These are phyloP conservation scores for Chrysotoxum bicinctum DNA, from an alignment of 2,888 invertebrate species.

Conservation along the genomic window DNA sequence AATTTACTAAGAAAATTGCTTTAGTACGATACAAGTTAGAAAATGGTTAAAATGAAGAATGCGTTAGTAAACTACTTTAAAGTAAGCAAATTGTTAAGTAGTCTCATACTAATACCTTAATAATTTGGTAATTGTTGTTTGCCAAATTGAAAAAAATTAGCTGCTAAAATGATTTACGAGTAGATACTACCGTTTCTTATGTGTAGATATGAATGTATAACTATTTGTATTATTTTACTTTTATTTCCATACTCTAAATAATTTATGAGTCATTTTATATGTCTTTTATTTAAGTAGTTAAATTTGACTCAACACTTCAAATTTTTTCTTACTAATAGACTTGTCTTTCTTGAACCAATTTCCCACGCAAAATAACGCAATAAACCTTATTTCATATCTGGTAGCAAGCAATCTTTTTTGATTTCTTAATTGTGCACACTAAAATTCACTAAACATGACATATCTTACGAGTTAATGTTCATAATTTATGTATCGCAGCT, in stretches of 20 bases:
- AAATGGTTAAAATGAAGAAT: no score
- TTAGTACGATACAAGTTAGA: no score
- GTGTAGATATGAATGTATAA: no score
- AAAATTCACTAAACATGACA: background rate
- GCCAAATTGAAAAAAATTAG: no score
- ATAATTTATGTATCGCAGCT: background rate
- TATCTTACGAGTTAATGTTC: background rate
- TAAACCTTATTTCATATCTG: background rate
- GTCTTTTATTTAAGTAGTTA: background rate
- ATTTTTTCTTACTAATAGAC: background rate
- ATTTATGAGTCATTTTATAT: constrained; percentile 5
- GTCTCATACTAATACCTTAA: no score
- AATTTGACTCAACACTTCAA: background rate
- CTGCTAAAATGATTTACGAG: no score
- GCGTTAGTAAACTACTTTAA: no score
- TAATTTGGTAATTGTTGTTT: no score
- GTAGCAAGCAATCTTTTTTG: constrained; percentile 1
- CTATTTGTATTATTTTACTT: background rate
- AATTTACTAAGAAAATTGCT: no score
- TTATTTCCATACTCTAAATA: background rate
- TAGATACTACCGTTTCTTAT: no score
- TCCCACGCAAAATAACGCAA: constrained; percentile 4
- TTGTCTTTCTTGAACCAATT: background rate
- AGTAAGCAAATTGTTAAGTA: no score
- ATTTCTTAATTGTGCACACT: background rate